Base-by-base conservation (phyloP, 2,113 vertebrate genomes). In the Butorides virescens region DNA sequence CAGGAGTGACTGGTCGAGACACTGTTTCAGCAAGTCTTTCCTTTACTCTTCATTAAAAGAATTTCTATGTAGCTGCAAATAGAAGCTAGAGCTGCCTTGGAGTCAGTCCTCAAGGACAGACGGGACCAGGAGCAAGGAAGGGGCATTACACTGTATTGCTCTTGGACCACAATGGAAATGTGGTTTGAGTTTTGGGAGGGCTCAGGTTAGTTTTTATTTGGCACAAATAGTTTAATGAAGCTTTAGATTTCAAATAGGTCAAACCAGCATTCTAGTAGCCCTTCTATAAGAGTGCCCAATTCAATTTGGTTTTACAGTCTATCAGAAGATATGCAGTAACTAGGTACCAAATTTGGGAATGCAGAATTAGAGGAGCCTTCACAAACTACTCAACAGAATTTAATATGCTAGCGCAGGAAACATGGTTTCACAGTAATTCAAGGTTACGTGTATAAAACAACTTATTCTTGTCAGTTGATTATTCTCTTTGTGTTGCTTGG, bases 1-100 rank as follows among this genome's bases (percentile, higher is more conserved):
- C 84, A 94, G 74, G 92, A 97, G 77, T 89, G 93, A 59, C 76
- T 95, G 83, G 88, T 86, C 80, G 73, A 93, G 91, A 67, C 75
- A 71, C 66, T n/a, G 42, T 92, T 96, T 95, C 95, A 96, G 76
- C 93, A 96, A 96, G 86, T 86, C 95, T 90, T 96, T 94, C 86
- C 88, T 91, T 94, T 92, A 96, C 90, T 94, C 70, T 94, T 92
- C 80, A 72, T 92, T 91, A 93, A 86, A 92, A 79, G 52, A 88
- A 93, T 96, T 94, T 89, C 96, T 92, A 5, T 42, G 73, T 92
- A 65, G 72, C 72, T 94, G 68, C 53, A 91, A 96, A 93, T 88
- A 96, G 86, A 92, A 94, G 30, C 34, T 92, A 44, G 56, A 84
- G 47, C 68, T 77, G 78, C 50, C 82, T 86, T 74, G 59, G 73